phyloP scores from a whole-genome alignment of 2,113 vertebrate species.

The Martes martes region DNA sequence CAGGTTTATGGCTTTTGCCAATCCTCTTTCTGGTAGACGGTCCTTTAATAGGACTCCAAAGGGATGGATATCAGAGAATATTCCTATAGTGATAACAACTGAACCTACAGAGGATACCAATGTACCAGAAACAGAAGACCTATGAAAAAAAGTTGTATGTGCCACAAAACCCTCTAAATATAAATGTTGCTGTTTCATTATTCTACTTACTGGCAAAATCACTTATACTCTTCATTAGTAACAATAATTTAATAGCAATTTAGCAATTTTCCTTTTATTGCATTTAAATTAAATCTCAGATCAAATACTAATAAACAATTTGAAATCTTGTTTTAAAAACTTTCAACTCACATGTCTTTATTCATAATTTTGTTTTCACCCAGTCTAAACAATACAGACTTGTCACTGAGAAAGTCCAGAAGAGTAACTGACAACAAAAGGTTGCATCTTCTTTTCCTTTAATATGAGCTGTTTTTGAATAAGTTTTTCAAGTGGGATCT shows the following conservation, averaged over 20 bases:
- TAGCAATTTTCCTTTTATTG: conserved; percentile 56
- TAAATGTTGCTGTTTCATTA: background rate
- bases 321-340: conserved; percentile 38
- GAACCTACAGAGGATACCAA: conserved; percentile 79
- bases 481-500: background rate
- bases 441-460: background rate
- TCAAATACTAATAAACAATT: conserved; percentile 76
- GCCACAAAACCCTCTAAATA: background rate
- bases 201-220: conserved; percentile 64
- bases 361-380: background rate
- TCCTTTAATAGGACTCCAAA: conserved; percentile 95
- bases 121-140: conserved; percentile 94
- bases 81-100: conserved; percentile 80
- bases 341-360: conserved; percentile 46
- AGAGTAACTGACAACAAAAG: background rate
- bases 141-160: conserved; percentile 81
- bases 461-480: background rate
- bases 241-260: conserved; percentile 34
- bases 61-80: conserved; percentile 88
- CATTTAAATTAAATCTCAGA: conserved; percentile 57
- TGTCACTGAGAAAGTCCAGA: background rate
- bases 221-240: conserved; percentile 46
- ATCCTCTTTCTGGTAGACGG: conserved; percentile 84
- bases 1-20: conserved; percentile 84
- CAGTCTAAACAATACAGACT: background rate